These are phyloP conservation scores for Pheosia gnoma DNA, from an alignment of 2,888 invertebrate genomes.

Conservation along the genomic window DNA sequence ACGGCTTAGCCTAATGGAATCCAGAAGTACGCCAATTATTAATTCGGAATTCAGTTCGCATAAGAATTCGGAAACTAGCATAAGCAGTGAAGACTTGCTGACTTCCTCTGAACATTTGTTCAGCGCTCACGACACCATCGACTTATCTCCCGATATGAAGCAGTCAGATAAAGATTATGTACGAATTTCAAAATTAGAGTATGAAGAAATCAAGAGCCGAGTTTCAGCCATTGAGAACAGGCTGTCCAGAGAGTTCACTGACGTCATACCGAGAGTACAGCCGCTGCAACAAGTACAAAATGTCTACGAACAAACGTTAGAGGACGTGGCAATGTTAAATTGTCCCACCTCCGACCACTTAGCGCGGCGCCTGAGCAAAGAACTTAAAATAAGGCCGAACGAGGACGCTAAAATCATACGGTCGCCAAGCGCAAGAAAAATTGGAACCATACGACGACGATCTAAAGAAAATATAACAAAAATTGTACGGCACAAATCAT, in stretches of 20 bases:
- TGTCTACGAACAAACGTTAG: conserved; percentile 89
- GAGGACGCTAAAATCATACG: conserved; percentile 88
- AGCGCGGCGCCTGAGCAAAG: conserved; percentile 88
- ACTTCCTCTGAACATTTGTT: conserved; percentile 76
- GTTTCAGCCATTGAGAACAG: conserved; percentile 89
- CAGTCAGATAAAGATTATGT: conserved; percentile 85
- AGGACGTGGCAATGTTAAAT: conserved; percentile 86
- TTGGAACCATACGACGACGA: conserved; percentile 88
- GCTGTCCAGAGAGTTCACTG: conserved; percentile 87
- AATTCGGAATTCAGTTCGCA: conserved; percentile 65
- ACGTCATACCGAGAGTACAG: conserved; percentile 75
- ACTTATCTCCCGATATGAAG: conserved; percentile 72
- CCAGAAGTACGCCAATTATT: conserved; percentile 69
- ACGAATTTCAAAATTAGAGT: conserved; percentile 89
- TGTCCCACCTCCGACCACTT: conserved; percentile 88
- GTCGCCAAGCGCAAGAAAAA: conserved; percentile 92
- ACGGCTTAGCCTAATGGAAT: conserved; percentile 74
- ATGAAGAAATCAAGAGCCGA: conserved; percentile 90
- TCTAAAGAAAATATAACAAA: conserved; percentile 86
- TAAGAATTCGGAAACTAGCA: conserved; percentile 72
- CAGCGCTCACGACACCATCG: conserved; percentile 74
- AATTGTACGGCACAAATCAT: conserved; percentile 86
- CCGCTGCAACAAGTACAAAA: conserved; percentile 87
- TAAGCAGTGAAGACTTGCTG: conserved; percentile 73
- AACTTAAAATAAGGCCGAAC: conserved; percentile 89